phyloP scores from a whole-genome alignment of 1,140 invertebrate species.

The Drosophila ficusphila region DNA sequence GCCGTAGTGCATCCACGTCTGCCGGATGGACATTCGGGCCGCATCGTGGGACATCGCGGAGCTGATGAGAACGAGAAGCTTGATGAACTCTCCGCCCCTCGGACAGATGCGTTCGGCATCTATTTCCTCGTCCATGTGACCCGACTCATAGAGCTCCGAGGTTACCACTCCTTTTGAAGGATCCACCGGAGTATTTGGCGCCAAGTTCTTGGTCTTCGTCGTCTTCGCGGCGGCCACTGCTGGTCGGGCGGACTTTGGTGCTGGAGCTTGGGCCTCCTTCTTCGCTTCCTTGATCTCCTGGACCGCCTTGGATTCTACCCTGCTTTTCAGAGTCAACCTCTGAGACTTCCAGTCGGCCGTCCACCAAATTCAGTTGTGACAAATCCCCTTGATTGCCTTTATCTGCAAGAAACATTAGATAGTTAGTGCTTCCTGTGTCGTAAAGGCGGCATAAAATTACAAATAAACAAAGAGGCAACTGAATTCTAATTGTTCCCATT shows the following conservation, averaged over 20 bases:
- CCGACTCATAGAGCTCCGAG: constrained; percentile 87
- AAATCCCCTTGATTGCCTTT: constrained; percentile 57
- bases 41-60: constrained; percentile 91
- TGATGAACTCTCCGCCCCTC: constrained; percentile 87
- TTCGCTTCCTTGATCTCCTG: constrained; percentile 52
- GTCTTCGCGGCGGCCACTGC: constrained; percentile 24
- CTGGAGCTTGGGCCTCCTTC: constrained; percentile 9
- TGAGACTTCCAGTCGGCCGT: constrained; percentile 22
- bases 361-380: constrained; percentile 48
- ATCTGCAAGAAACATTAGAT: constrained; percentile 29
- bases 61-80: constrained; percentile 91
- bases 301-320: constrained; percentile 50
- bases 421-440: constrained; percentile 5
- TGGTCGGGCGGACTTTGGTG: constrained; percentile 8
- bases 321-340: constrained; percentile 19
- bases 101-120: constrained; percentile 87
- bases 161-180: constrained; percentile 83
- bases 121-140: constrained; percentile 87
- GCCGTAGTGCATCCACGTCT: constrained; percentile 94
- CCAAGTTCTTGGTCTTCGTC: constrained; percentile 36
- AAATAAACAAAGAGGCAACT: constrained; percentile 15
- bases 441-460: constrained; percentile 1
- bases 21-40: constrained; percentile 91
- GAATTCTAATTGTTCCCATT: constrained; percentile 24
- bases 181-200: constrained; percentile 48